Evolutionary conservation across 2,888 invertebrate species (phyloP).

Genomic region (Drosophila neoperkinsi): DNA sequence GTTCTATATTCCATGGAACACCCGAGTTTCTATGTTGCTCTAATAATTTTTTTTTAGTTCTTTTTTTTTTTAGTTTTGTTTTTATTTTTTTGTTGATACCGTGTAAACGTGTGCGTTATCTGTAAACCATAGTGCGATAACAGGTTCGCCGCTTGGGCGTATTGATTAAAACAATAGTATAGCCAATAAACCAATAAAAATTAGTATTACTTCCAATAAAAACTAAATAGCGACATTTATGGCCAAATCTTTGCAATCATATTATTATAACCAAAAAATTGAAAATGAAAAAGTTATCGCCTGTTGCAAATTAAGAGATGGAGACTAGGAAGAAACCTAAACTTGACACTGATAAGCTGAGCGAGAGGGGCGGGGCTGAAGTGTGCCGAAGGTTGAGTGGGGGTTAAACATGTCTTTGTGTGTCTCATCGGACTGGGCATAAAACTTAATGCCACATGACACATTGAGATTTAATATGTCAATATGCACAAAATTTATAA

Average conservation of each 20-base stretch:
- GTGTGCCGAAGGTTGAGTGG: not conserved
- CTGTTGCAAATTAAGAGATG: conserved; percentile 7
- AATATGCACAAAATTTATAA: conserved; percentile 82
- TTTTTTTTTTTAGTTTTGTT: not conserved
- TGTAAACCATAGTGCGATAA: conserved; percentile 51
- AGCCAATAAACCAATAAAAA: conserved; percentile 82
- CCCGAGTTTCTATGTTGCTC: conserved; percentile 44
- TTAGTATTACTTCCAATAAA: conserved; percentile 83
- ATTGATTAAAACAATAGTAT: conserved; percentile 77
- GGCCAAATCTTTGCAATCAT: conserved; percentile 80
- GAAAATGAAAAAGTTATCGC: conserved; percentile 4
- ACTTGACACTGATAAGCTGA: conserved; percentile 21
- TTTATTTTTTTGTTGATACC: conserved; percentile 36
- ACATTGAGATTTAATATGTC: conserved; percentile 84
- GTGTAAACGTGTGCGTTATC: conserved; percentile 59
- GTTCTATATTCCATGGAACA: conserved; percentile 2
- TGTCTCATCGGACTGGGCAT: conserved; percentile 47
- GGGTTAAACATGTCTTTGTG: conserved; percentile 31
- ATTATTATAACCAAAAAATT: conserved; percentile 59
- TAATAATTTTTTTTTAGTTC: conserved; percentile 40
- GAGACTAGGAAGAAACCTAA: conserved; percentile 25
- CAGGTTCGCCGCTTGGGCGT: conserved; percentile 40
- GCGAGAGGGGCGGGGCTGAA: not conserved
- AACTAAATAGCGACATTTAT: conserved; percentile 82
- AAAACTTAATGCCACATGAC: conserved; percentile 82